Base-by-base conservation (phyloP, 2,888 invertebrate species). In the Camptogramma bilineatum region DNA sequence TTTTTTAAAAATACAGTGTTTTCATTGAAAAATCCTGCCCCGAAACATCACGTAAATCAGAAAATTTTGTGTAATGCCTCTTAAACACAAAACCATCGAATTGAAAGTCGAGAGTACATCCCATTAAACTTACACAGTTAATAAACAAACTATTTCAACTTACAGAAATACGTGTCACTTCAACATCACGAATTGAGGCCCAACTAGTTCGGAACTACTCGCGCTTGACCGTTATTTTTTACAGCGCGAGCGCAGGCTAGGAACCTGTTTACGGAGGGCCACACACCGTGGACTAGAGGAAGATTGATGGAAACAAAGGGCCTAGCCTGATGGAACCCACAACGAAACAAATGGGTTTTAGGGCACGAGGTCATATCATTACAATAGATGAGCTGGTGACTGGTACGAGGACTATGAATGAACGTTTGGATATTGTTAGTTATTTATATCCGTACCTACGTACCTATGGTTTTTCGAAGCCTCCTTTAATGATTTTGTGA, bases 261-360 rank as follows among this genome's bases (percentile, higher is more conserved):
- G 78, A 89, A 89, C 91, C 87, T 80, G 91, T 89, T 88, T 77
- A 73, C 75, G 76, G 75, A 74, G 75, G 76, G 80, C 85, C 85
- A 86, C 85, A 85, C 84, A 84, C 82, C 75, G 71, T 73, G 70
- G 66, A 75, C 72, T 61, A 42, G 52, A 68, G 63, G 62, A 59
- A 69, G 66, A 66, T 69, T 71, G 59, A 71, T 70, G 71, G 56
- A 70, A 75, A 71, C 72, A 69, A 69, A 70, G 56, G 69, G 62
- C 54, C 52, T 56, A 53, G 54, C 54, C 62, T 62, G 54, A 55
- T 66, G 66, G 62, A 66, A 66, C 58, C 60, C 61, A 65, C 65
- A 62, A 58, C 18, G 52, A 50, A 62, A 65, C 62, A 66, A 66
- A 66, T 66, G 55, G 52, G 52, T 58, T 58, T 62, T 52, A 62